Evolutionary conservation across 2,888 invertebrate genomes (phyloP).

Genomic region (Lithophane leautieri): DNA sequence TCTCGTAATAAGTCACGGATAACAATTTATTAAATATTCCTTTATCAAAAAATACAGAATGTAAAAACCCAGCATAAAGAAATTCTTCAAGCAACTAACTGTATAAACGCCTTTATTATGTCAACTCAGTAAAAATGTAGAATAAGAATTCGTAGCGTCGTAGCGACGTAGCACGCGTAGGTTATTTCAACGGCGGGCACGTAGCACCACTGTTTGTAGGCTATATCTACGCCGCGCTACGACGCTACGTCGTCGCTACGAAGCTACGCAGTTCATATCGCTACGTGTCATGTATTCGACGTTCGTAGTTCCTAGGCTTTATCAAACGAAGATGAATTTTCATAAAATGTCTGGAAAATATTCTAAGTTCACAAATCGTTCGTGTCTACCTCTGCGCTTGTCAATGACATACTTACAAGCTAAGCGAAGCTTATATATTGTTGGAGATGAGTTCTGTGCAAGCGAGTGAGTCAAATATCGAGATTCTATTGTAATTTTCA

Average conservation of each 20-base stretch:
- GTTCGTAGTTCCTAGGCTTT: constrained; percentile 38
- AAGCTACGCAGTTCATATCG: constrained; percentile 55
- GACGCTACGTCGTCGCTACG: constrained; percentile 32
- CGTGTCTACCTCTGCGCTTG: constrained; percentile 10
- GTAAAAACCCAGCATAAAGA: constrained; percentile 16
- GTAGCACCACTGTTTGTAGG: constrained; percentile 56
- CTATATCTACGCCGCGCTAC: constrained; percentile 52
- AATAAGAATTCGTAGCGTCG: constrained; percentile 52
- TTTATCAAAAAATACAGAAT: constrained; percentile 2
- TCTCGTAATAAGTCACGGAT: not conserved
- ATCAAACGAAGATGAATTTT: constrained; percentile 39
- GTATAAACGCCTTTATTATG: constrained; percentile 34
- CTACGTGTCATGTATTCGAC: constrained; percentile 56
- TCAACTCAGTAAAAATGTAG: constrained; percentile 39
- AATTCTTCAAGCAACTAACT: constrained; percentile 20
- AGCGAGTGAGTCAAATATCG: not conserved
- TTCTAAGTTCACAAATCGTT: constrained; percentile 34
- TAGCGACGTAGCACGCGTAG: constrained; percentile 59
- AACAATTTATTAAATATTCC: not conserved
- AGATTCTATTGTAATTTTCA: not conserved
- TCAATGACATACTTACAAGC: constrained; percentile 14
- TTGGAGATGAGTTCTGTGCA: not conserved
- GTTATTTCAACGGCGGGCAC: constrained; percentile 52
- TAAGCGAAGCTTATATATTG: not conserved
- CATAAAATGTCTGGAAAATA: constrained; percentile 35